A percentile compares a stretch with the other conserved stretches of the same genome.
Evolutionary conservation across 2,888 invertebrate genomes (phyloP).

Genomic region (Sphinx pinastri): DNA sequence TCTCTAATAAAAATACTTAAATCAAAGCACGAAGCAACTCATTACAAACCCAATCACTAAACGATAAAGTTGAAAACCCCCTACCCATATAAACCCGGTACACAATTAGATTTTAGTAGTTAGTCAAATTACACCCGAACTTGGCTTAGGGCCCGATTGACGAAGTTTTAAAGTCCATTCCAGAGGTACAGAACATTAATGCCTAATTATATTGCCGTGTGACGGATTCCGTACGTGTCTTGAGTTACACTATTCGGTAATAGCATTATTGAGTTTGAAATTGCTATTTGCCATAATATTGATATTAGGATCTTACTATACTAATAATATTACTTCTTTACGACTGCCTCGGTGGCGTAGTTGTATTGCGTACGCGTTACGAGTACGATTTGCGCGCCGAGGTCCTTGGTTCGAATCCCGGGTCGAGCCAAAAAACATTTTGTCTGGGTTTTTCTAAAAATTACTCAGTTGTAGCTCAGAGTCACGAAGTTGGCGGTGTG

Average conservation of each 20-base stretch:
- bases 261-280: neutral
- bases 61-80: constrained; percentile 3
- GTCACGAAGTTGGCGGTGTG: no score
- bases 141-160: constrained; percentile 17
- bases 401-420: no score
- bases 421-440: no score
- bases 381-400: no score
- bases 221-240: constrained; percentile 9
- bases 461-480: no score
- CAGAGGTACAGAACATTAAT: constrained; percentile 3
- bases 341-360: no score
- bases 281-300: neutral
- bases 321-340: no score
- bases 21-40: neutral
- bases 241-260: neutral
- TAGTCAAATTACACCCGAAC: constrained; percentile 20
- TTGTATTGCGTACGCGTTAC: no score
- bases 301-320: no score
- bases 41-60: neutral
- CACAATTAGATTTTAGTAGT: constrained; percentile 21
- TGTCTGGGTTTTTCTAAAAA: no score
- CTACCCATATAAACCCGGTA: constrained; percentile 3
- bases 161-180: constrained; percentile 10
- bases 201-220: constrained; percentile 21
- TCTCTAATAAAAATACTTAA: no score